phyloP scores from a whole-genome alignment of 1,140 invertebrate genomes.

The Aleiodes sp. region DNA sequence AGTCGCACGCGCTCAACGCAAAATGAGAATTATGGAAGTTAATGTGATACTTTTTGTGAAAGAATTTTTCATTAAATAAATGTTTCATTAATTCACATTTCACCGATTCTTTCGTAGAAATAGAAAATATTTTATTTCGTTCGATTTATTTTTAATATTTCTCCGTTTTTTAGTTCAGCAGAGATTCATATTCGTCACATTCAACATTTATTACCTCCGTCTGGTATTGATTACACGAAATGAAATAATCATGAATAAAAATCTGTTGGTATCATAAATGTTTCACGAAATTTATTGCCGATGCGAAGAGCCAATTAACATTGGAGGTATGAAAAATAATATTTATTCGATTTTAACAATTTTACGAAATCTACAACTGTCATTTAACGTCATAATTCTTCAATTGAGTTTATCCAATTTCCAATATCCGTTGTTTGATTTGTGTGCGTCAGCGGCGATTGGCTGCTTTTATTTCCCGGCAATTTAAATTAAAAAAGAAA shows the following conservation, averaged over 20 bases:
- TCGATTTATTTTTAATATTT: too few species aligned
- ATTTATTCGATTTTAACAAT: background rate
- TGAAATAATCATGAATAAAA: background rate
- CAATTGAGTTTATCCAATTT: constrained; percentile 32
- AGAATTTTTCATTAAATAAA: background rate
- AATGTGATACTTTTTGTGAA: background rate
- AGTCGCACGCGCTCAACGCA: background rate
- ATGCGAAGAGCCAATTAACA: background rate
- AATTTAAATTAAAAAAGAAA: background rate
- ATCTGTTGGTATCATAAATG: background rate
- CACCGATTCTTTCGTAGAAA: too few species aligned
- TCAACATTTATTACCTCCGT: background rate
- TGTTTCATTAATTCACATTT: too few species aligned
- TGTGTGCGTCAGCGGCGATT: background rate
- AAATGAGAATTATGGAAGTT: background rate
- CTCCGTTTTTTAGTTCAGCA: too few species aligned
- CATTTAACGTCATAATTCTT: background rate
- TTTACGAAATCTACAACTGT: background rate
- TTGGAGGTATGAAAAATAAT: background rate
- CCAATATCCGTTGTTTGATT: constrained; percentile 45
- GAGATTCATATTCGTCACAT: background rate
- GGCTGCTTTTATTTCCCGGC: background rate
- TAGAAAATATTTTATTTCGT: too few species aligned
- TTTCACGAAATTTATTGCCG: background rate
- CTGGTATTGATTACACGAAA: background rate